Percentiles rank a stretch among this genome's conserved stretches.
These are phyloP conservation scores for Leptocoma aspasia DNA, from an alignment of 2,113 vertebrate species.

Conservation along the genomic window DNA sequence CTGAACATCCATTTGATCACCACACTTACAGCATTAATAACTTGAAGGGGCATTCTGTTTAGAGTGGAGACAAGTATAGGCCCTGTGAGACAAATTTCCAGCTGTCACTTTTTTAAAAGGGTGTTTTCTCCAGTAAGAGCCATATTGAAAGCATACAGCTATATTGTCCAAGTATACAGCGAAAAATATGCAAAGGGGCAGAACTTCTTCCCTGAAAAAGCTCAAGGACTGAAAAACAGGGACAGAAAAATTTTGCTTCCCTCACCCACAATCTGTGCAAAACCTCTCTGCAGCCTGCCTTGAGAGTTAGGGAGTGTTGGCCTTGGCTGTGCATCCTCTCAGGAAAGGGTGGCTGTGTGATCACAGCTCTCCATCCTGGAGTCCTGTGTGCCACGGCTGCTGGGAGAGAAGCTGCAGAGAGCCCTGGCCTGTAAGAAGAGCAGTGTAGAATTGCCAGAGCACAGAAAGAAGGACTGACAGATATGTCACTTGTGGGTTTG, in stretches of 20 bases:
- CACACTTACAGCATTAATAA: not conserved
- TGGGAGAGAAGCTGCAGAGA: not conserved
- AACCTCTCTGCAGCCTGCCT: not conserved
- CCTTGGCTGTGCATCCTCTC: not conserved
- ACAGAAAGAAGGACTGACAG: not conserved
- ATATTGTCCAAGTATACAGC: not conserved
- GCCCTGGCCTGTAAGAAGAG: not conserved
- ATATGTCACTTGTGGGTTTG: not conserved
- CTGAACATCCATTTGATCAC: not conserved
- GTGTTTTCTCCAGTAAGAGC: not conserved
- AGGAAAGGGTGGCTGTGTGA: not conserved
- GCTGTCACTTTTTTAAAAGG: not conserved
- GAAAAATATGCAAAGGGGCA: not conserved
- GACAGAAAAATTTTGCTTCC: not conserved
- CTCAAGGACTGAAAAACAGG: not conserved
- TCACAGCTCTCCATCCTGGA: not conserved
- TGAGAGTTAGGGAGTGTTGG: not conserved
- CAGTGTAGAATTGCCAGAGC: not conserved
- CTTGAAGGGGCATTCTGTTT: not conserved
- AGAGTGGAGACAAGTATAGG: not conserved
- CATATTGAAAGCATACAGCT: not conserved
- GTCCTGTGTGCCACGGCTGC: not conserved
- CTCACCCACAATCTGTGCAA: not conserved
- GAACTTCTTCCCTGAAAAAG: not conserved
- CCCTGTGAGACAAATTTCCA: not conserved